Conservation (phyloP, 2,797 vertebrate genomes). For the Nothura maculosa region DNA sequence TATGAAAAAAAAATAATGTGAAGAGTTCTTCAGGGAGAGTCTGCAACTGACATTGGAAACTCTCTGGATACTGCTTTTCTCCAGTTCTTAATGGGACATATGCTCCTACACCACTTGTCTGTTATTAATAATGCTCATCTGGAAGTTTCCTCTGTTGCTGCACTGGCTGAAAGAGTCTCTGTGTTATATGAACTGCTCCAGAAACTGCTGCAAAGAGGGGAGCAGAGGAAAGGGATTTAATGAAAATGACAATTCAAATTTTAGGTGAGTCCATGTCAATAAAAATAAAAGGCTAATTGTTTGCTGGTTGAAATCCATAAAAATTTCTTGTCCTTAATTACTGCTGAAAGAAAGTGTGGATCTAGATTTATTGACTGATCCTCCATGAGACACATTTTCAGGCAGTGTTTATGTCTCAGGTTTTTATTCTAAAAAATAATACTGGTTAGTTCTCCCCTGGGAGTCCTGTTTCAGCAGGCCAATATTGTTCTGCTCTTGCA, state of each 20-base stretch:
- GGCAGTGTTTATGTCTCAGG: constrained; percentile 1
- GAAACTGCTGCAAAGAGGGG: neutral
- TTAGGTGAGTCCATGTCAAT: neutral
- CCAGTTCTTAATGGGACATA: neutral
- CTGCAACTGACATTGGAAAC: neutral
- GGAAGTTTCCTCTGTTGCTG: neutral
- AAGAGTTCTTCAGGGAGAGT: neutral
- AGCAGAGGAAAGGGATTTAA: neutral
- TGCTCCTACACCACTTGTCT: neutral
- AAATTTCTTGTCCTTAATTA: neutral
- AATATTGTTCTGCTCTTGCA: neutral
- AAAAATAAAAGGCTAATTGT: neutral
- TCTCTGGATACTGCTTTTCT: neutral
- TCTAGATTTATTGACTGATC: neutral
- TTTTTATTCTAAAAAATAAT: constrained; percentile 32
- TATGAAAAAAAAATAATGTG: neutral
- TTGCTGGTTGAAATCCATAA: neutral
- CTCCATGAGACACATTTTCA: neutral
- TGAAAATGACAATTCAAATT: neutral
- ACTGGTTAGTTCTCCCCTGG: neutral
- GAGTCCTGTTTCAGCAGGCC: neutral
- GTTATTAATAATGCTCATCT: neutral
- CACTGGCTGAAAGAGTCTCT: neutral
- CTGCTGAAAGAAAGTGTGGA: neutral
- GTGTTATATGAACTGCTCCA: neutral